Evolutionary conservation across 2,888 invertebrate genomes (phyloP), one percentile per base, ranked within the genome.

Genomic region (Campoplex capitator): DNA sequence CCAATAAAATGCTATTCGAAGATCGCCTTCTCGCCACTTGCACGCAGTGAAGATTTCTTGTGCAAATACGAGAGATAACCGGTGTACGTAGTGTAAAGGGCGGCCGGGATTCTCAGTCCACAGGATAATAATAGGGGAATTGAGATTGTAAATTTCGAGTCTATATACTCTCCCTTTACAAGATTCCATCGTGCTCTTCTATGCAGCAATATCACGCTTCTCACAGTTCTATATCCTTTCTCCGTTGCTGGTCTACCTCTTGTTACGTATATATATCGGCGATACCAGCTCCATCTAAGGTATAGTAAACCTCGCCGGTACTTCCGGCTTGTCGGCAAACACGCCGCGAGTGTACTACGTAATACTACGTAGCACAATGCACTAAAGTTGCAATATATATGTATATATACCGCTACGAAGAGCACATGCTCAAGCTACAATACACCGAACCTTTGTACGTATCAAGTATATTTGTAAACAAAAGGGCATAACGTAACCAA

Each of bases 161-260:
- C 75, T 90, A 88, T 88, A 87, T 88, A 88, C 84, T 86, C 84
- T 86, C 70, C 85, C 78, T 77, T 65, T 70, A 83, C 86, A 75
- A 86, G 79, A 87, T 88, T 88, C 85, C 90, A 90, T 89, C 90
- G 89, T 83, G 86, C 75, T 76, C 79, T 76, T 67, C 86, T 79
- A 83, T 86, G 76, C 83, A 71, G 83, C 76, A 86, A 86, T 86
- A 86, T 83, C 80, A 73, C 48, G 86, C 73, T 86, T 77, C 83
- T 76, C 79, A 70, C 83, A 54, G 48, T 68, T 23, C 73, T 62
- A 58, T 58, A 23, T 18, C 38, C 48, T 73, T 32, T 45, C 48
- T 48, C 42, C 42, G 32, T 45, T 35, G 58, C 75, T 70, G 45
- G 62, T 51, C 16, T 35, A 16, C 35, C 23, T 54, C 23, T 54